Evolutionary conservation across 2,888 invertebrate species (phyloP).

Genomic region (Brachynemurus nebulosus): DNA sequence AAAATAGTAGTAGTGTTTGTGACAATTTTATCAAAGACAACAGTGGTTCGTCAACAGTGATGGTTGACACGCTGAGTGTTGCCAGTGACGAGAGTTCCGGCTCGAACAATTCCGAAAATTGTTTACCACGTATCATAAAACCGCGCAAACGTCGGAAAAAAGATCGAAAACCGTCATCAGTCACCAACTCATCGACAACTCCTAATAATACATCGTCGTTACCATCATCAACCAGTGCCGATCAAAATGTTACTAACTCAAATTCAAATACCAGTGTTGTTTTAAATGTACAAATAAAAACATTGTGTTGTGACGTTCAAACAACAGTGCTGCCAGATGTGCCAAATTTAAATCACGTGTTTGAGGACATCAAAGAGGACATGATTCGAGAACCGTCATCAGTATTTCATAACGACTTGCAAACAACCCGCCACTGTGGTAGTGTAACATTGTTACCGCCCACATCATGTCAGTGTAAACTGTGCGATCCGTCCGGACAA

Average conservation of each 20-base stretch:
- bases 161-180: conserved; percentile 65
- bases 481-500: conserved; percentile 59
- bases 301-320: too few relatives aligned
- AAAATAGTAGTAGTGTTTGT: conserved; percentile 29
- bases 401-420: too few relatives aligned
- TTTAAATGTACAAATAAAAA: too few relatives aligned
- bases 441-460: conserved; percentile 20
- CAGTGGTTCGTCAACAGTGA: conserved; percentile 33
- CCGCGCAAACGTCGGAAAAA: conserved; percentile 82
- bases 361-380: conserved; percentile 30
- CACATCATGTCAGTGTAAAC: conserved; percentile 55
- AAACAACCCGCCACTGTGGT: too few relatives aligned
- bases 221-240: too few relatives aligned
- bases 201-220: too few relatives aligned
- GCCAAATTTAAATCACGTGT: conserved; percentile 8
- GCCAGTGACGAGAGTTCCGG: conserved; percentile 67
- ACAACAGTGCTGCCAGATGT: conserved; percentile 6
- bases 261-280: background rate
- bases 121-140: conserved; percentile 77
- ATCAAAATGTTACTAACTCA: background rate
- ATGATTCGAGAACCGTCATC: conserved; percentile 35
- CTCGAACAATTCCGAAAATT: conserved; percentile 50
- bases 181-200: too few relatives aligned
- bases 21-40: conserved; percentile 30
- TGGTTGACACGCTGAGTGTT: conserved; percentile 55